phyloP scores from a whole-genome alignment of 1,140 invertebrate genomes.

The Temnothorax curvispinosus region DNA sequence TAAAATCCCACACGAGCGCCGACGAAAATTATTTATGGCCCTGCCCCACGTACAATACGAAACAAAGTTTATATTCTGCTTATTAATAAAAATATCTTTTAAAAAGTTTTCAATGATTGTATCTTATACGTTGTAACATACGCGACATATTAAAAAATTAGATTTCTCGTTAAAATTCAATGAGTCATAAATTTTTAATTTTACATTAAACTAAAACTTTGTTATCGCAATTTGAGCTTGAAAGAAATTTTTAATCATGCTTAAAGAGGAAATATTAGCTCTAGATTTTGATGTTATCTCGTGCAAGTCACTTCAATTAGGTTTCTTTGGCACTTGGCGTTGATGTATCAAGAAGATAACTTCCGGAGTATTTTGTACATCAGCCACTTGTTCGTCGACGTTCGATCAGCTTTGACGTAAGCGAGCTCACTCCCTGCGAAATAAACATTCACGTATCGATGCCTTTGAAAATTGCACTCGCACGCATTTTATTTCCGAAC shows the following conservation, averaged over 20 bases:
- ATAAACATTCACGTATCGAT: constrained; percentile 35
- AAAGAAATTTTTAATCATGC: background rate
- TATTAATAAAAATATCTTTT: background rate
- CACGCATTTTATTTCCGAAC: constrained; percentile 13
- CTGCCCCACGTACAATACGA: background rate
- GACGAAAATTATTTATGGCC: constrained; percentile 8
- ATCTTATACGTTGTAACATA: background rate
- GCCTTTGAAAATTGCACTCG: constrained; percentile 42
- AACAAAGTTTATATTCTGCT: constrained; percentile 11
- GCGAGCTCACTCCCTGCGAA: background rate
- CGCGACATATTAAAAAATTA: background rate
- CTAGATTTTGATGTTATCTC: background rate
- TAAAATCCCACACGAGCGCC: background rate
- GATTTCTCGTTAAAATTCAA: background rate
- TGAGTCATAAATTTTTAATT: constrained; percentile 2
- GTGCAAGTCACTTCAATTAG: background rate
- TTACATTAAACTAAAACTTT: background rate
- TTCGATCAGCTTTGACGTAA: constrained; percentile 4
- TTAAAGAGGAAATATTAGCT: background rate
- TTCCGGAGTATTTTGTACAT: background rate
- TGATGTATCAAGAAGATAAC: background rate
- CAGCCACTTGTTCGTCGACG: background rate
- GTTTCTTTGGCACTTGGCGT: background rate
- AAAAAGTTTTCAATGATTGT: background rate
- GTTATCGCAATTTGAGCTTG: background rate